Evolutionary conservation across 2,888 invertebrate species (phyloP).

Genomic region (Mechanitis messenoides): DNA sequence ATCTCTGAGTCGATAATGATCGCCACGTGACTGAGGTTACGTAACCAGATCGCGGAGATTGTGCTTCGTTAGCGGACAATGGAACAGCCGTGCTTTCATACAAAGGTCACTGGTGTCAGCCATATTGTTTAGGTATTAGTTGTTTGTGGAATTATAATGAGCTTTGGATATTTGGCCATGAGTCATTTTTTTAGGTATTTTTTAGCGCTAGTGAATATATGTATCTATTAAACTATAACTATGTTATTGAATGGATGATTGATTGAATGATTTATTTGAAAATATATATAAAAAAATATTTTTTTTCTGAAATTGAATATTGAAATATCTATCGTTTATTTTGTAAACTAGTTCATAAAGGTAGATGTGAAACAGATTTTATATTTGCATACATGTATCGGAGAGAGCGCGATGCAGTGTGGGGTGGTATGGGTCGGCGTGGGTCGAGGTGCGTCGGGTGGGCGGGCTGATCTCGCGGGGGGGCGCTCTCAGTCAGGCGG

Average conservation of each 20-base stretch:
- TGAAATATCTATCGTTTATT: too few species aligned
- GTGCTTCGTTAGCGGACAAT: conserved; percentile 21
- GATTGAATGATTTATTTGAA: too few species aligned
- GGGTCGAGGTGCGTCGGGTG: background rate
- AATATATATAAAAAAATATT: too few species aligned
- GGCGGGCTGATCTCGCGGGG: conserved; percentile 15
- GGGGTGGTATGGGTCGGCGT: background rate
- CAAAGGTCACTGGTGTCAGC: conserved; percentile 9
- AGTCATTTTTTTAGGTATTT: too few species aligned
- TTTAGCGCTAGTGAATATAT: too few species aligned
- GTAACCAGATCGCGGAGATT: conserved; percentile 27
- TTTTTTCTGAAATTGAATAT: too few species aligned
- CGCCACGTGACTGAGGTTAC: conserved; percentile 17
- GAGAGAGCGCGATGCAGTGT: conserved; percentile 10
- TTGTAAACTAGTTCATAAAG: background rate
- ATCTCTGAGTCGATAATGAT: background rate
- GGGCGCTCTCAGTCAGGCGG: conserved; percentile 23
- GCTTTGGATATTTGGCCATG: too few species aligned
- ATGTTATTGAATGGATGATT: too few species aligned
- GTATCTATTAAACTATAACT: too few species aligned
- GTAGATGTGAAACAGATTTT: conserved; percentile 8
- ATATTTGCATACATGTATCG: conserved; percentile 14
- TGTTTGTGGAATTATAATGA: too few species aligned
- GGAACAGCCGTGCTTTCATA: conserved; percentile 11
- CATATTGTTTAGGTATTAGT: too few species aligned